Base-by-base conservation (phyloP, 2,113 vertebrate genomes). In the Panthera leo region DNA sequence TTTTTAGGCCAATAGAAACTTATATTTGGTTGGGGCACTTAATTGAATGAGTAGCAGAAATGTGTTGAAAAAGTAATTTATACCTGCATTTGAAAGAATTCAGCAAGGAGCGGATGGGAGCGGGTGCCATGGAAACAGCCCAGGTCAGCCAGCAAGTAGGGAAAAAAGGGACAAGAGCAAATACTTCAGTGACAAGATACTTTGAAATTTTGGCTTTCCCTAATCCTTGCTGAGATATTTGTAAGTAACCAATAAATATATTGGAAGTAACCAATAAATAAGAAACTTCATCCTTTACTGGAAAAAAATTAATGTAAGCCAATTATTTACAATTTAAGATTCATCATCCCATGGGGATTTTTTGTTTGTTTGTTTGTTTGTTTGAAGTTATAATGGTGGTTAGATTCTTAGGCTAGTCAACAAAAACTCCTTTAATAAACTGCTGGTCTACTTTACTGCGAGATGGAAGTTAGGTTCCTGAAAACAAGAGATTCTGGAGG, bases 1-100 rank as follows among this genome's bases (percentile, higher is more conserved):
- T 98, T 96, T 97, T 98, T 97, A 97, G 96, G 61, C 71, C 88
- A 88, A 91, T 76, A 93, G 75, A 94, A 98, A 97, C 94, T 97
- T 97, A 88, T 91, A 97, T 97, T 95, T 97, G 87, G 88, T 98
- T 73, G 39, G 91, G 94, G 96, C 95, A 95, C 92, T 96, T 95
- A 90, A 96, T 82, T 97, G 94, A 95, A 97, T 95, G 92, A 94
- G 88, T 88, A 96, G 90, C 90, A 97, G 87, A 94, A 97, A 89
- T 91, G 61, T 97, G 94, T 96, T 94, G 80, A 83, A 94, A 95
- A 98, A 94, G 76, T 97, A 90, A 97, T 97, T 98, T 98, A 92
- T 96, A 97, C 92, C 96, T 97, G 94, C 85, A 73, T 96, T 96
- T 95, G 70, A 83, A 95, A 86, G 96, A 71, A 65, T 91, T 95